These are phyloP conservation scores for Tolmerus cingulatus DNA, from an alignment of 2,888 invertebrate genomes.

Conservation along the genomic window DNA sequence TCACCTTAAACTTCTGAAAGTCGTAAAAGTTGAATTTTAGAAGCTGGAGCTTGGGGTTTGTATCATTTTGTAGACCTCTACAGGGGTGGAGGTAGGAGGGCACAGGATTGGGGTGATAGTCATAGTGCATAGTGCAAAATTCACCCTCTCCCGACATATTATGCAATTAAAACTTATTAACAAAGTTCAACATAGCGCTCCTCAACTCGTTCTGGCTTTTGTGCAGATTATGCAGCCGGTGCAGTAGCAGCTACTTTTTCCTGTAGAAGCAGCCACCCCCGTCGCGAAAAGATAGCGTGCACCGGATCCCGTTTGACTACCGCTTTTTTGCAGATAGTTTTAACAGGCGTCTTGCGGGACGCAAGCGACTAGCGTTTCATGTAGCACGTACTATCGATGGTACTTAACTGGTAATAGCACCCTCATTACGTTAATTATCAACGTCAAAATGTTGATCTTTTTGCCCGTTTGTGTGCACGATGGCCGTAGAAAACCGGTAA, in stretches of 20 bases:
- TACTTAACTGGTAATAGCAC: conserved; percentile 31
- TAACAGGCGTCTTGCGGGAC: not conserved
- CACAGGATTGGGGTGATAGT: too few relatives aligned
- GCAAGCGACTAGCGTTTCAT: not conserved
- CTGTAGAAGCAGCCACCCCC: not conserved
- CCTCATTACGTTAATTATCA: conserved; percentile 37
- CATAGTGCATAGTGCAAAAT: not conserved
- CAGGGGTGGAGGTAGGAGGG: not conserved
- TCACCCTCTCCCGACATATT: not conserved
- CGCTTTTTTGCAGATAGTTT: conserved; percentile 3
- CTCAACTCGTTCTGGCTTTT: not conserved
- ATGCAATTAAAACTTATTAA: conserved; percentile 37
- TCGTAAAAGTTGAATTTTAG: not conserved
- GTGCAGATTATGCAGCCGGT: not conserved
- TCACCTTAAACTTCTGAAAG: not conserved
- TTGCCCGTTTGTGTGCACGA: not conserved
- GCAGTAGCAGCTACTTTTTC: conserved; percentile 21
- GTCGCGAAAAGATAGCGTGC: conserved; percentile 3
- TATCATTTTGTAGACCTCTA: not conserved
- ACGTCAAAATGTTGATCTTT: conserved; percentile 33
- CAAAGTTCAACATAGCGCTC: conserved; percentile 15
- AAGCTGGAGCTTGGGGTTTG: not conserved
- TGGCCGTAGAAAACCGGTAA: conserved; percentile 17
- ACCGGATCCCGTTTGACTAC: not conserved
- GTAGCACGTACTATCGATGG: conserved; percentile 21